A percentile compares a stretch with the other conserved stretches of the same genome.
phyloP scores from a whole-genome alignment of 2,888 invertebrate genomes.

The Saturnia japonica region DNA sequence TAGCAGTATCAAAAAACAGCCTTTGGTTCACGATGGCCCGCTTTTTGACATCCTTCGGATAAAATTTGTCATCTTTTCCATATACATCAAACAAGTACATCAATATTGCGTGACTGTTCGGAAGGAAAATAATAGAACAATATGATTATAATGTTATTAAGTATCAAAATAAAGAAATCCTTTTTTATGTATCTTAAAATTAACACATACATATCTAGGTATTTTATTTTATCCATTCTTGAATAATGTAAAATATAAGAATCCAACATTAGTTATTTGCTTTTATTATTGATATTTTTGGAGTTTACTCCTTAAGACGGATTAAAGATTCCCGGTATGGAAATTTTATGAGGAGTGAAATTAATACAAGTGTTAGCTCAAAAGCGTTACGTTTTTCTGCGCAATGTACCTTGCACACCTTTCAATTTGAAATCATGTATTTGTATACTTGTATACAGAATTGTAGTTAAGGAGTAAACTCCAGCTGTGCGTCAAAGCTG shows the following conservation, averaged over 20 bases:
- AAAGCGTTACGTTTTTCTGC: no score
- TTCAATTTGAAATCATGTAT: no score
- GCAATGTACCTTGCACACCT: no score
- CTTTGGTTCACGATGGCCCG: slow-evolving; percentile 57
- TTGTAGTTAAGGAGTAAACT: no score
- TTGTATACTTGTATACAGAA: no score
- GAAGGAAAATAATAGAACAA: slow-evolving; percentile 23
- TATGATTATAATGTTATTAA: background rate
- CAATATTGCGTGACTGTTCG: slow-evolving; percentile 60
- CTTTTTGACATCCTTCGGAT: slow-evolving; percentile 64
- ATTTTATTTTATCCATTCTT: background rate
- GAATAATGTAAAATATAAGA: background rate
- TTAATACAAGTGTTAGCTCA: no score
- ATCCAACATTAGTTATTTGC: background rate
- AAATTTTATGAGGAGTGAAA: no score
- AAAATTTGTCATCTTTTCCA: slow-evolving; percentile 67
- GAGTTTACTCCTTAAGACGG: no score
- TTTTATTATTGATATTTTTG: no score
- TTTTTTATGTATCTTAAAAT: background rate
- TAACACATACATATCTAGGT: background rate
- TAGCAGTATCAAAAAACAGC: slow-evolving; percentile 76
- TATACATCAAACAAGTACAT: slow-evolving; percentile 69
- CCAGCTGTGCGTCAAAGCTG: no score
- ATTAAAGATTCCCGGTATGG: no score
- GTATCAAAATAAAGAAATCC: background rate